Conservation (phyloP, 1,140 invertebrate species). For the Drosophila pachea region DNA sequence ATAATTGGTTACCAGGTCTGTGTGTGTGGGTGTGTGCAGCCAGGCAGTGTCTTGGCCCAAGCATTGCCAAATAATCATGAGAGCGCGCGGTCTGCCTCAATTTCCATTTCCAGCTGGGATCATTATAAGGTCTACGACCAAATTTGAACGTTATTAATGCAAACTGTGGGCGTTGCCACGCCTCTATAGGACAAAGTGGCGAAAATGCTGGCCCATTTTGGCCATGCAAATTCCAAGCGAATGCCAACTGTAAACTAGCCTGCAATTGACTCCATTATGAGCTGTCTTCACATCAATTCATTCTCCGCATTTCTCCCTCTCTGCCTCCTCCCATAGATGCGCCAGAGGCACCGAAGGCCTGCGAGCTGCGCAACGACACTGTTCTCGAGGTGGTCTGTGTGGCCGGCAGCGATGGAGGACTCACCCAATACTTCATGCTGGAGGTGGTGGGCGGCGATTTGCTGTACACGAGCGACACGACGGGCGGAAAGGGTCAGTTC, state of each 20-base stretch:
- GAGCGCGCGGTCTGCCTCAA: conserved; percentile 12
- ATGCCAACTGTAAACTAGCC: conserved; percentile 3
- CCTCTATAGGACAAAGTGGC: conserved; percentile 55
- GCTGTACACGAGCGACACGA: conserved; percentile 72
- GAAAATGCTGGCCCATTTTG: conserved; percentile 31
- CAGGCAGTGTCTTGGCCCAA: conserved; percentile 34
- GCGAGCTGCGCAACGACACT: conserved; percentile 84
- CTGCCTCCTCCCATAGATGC: conserved; percentile 79
- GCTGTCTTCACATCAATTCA: conserved; percentile 1
- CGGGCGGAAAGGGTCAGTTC: conserved; percentile 51
- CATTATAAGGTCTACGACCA: conserved; percentile 24
- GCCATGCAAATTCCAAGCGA: conserved; percentile 37
- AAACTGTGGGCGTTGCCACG: conserved; percentile 46
- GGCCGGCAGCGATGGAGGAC: conserved; percentile 88
- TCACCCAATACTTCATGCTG: conserved; percentile 89
- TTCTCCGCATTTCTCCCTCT: neutral
- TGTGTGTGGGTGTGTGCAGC: conserved; percentile 18
- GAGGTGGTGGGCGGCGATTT: conserved; percentile 86
- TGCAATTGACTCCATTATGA: conserved; percentile 44
- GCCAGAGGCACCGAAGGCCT: conserved; percentile 85
- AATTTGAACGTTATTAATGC: conserved; percentile 58
- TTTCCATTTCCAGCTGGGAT: conserved; percentile 4
- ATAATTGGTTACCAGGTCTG: conserved; percentile 57
- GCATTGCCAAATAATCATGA: conserved; percentile 57
- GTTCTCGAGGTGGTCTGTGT: conserved; percentile 86